A percentile compares a stretch with the other conserved stretches of the same genome.
These are phyloP conservation scores for Anodontia alba DNA, from an alignment of 2,888 invertebrate species.

Conservation along the genomic window DNA sequence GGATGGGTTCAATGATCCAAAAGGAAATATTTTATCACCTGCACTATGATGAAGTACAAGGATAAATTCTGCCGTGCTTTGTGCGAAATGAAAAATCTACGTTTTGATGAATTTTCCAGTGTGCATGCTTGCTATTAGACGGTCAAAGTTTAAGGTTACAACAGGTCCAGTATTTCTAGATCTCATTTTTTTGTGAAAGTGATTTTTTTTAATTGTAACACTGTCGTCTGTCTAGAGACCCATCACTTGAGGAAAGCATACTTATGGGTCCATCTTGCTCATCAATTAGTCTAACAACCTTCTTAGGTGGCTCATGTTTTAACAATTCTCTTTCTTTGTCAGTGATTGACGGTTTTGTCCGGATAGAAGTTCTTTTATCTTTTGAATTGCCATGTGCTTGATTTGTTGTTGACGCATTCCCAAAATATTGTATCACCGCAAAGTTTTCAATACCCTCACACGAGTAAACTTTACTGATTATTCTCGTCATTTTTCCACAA, in stretches of 20 bases:
- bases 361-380: too few species aligned
- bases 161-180: slow-evolving; percentile 34
- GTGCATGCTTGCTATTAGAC: slow-evolving; percentile 28
- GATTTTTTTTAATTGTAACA: slow-evolving; percentile 22
- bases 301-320: slow-evolving; percentile 20
- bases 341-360: slow-evolving; percentile 26
- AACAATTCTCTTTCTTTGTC: slow-evolving; percentile 29
- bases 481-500: too few species aligned
- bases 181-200: background rate
- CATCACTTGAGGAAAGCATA: slow-evolving; percentile 16
- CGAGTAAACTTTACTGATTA: too few species aligned
- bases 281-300: slow-evolving; percentile 21
- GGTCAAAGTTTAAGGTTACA: slow-evolving; percentile 17
- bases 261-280: slow-evolving; percentile 20
- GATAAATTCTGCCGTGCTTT: slow-evolving; percentile 31
- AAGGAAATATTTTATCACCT: too few species aligned
- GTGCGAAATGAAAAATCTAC: slow-evolving; percentile 36
- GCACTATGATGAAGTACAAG: too few species aligned
- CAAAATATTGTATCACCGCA: too few species aligned
- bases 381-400: too few species aligned
- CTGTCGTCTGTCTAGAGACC: slow-evolving; percentile 25
- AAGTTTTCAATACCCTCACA: too few species aligned
- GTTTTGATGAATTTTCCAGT: slow-evolving; percentile 27
- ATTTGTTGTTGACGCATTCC: too few species aligned
- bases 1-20: too few species aligned